phyloP scores from a whole-genome alignment of 2,797 vertebrate species.

The Eidolon dupreanum region DNA sequence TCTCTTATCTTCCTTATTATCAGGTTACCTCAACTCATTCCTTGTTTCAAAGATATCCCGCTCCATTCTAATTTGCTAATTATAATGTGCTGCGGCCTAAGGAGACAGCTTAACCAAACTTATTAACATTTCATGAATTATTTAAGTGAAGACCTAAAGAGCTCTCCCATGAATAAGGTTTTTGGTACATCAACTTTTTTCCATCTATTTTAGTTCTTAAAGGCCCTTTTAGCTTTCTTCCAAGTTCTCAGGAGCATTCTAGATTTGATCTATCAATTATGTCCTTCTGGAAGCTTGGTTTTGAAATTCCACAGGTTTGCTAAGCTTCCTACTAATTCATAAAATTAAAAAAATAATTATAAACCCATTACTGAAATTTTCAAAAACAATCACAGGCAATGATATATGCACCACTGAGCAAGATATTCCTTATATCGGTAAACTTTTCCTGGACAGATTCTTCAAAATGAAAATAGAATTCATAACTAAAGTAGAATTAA shows the following conservation, averaged over 20 bases:
- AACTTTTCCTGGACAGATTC: neutral
- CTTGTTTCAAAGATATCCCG: neutral
- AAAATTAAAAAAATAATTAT: neutral
- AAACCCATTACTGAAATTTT: neutral
- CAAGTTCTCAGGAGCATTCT: constrained; percentile 9
- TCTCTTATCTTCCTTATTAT: neutral
- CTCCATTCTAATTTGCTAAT: neutral
- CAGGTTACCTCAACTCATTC: neutral
- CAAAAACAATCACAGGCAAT: neutral
- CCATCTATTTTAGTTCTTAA: constrained; percentile 7
- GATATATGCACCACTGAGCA: neutral
- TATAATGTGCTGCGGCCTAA: neutral
- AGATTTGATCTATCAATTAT: neutral
- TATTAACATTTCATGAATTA: neutral
- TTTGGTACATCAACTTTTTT: neutral
- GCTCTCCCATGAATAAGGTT: neutral
- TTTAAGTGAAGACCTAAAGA: neutral
- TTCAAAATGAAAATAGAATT: constrained; percentile 38
- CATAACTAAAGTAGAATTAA: neutral
- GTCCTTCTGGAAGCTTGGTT: neutral
- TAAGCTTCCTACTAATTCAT: constrained; percentile 20
- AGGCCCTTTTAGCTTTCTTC: neutral
- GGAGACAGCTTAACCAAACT: constrained; percentile 3
- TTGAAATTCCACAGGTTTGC: neutral
- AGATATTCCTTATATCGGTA: neutral